Base-by-base conservation (phyloP, 2,113 vertebrate species). In the Dicrurus megarhynchus region DNA sequence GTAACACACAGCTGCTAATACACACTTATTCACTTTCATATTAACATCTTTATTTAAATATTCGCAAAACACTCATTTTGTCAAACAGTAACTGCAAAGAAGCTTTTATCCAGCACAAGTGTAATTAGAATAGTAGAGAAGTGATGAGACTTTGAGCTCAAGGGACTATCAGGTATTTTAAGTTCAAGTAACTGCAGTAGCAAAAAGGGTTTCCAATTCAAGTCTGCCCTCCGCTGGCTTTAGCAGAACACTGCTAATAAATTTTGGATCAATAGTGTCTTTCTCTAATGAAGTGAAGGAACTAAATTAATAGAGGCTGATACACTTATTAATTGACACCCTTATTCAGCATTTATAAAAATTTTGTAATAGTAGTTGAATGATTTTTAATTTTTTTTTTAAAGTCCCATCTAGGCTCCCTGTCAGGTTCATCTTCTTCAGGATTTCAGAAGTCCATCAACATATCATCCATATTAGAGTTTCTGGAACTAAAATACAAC, bases 161-260 rank as follows among this genome's bases (percentile, higher is more conserved):
- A 86, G 56, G 78, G 57, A 87, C 46, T 73, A 63, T 20, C 56
- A 60, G 32, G 10, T 79, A 85, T 80, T 93, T 88, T 60, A 75
- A 90, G 16, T 83, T 77, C 68, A 41, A 61, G 67, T 46, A 83
- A 92, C 60, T 65, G 60, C 64, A 90, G 65, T 6, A 78, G 46
- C 50, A 95, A 60, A 87, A 67, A 35, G 15, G 73, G 87, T 94
- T 94, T 87, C 71, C 85, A 82, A 7, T 90, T 97, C 92, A 96
- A 96, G 96, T 69, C 89, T 97, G 96, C 96, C 96, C 95, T 95
- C 96, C 20, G 0, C 94, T 96, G 97, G 87, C 60, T 90, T 83
- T 76, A 61, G 41, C 26, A 41, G 63, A 94, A 76, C 47, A 95
- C 60, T 94, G 53, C 86, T 74, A 41, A 77, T 28, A 84, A 50